A percentile compares a stretch with the other conserved stretches of the same genome.
phyloP scores from a whole-genome alignment of 2,113 vertebrate genomes.

The Sarotherodon lohbergeri region DNA sequence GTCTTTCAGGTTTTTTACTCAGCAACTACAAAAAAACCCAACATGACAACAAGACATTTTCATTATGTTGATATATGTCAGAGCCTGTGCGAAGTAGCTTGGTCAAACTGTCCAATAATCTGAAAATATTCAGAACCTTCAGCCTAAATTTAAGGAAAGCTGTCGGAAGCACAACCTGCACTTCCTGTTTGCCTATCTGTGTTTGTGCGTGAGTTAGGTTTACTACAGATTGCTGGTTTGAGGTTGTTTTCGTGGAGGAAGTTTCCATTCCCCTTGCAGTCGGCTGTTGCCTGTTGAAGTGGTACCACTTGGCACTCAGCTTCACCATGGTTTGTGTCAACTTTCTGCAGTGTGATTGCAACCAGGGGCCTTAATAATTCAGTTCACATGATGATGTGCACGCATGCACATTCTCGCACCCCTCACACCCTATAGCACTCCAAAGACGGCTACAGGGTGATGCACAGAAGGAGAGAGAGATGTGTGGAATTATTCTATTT shows the following conservation, averaged over 20 bases:
- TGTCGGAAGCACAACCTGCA: background rate
- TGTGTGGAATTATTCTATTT: constrained; percentile 26
- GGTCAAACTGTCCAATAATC: background rate
- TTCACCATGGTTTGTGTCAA: background rate
- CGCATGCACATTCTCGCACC: background rate
- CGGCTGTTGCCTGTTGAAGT: background rate
- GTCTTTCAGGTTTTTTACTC: background rate
- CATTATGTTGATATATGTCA: background rate
- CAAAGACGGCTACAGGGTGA: background rate
- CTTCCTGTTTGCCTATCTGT: background rate
- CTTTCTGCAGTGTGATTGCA: background rate
- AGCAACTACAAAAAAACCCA: background rate
- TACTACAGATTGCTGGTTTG: background rate
- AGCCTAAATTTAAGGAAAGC: background rate
- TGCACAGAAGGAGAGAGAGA: background rate
- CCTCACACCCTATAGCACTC: background rate
- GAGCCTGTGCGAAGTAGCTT: background rate
- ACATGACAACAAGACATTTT: background rate
- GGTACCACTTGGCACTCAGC: background rate
- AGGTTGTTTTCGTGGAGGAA: constrained; percentile 4
- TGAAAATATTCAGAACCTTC: background rate
- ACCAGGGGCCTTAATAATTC: background rate
- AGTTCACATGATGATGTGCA: background rate
- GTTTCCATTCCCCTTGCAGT: constrained; percentile 1
- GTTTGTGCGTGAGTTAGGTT: background rate